These are phyloP conservation scores for Mystacornis crossleyi DNA, from an alignment of 2,113 vertebrate species.

Conservation along the genomic window DNA sequence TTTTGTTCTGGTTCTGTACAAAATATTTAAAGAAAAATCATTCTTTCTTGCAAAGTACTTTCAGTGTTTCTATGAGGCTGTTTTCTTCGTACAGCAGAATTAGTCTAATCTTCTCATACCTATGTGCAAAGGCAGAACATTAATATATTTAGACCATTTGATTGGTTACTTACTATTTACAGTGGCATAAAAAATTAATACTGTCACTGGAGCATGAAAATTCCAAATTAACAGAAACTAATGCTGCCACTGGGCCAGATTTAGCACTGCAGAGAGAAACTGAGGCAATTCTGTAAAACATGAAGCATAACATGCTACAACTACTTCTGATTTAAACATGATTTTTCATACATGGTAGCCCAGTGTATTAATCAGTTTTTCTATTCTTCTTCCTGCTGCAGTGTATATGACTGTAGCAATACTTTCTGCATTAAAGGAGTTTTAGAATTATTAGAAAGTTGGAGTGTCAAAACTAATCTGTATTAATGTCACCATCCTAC, in stretches of 20 bases:
- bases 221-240: slow-evolving; percentile 76
- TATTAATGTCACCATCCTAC: background rate
- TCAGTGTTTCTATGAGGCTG: slow-evolving; percentile 1
- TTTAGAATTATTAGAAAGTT: background rate
- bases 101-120: slow-evolving; percentile 72
- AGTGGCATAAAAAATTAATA: slow-evolving; percentile 74
- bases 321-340: slow-evolving; percentile 30
- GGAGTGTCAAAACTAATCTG: background rate
- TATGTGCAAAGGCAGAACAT: slow-evolving; percentile 63
- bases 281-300: slow-evolving; percentile 52
- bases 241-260: slow-evolving; percentile 31
- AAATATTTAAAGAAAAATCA: slow-evolving; percentile 19
- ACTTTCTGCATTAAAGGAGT: background rate
- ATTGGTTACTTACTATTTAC: slow-evolving; percentile 76
- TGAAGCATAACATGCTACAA: background rate
- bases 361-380: slow-evolving; percentile 33
- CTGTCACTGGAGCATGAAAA: slow-evolving; percentile 66
- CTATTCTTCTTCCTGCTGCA: slow-evolving; percentile 28
- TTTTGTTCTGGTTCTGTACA: background rate
- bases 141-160: slow-evolving; percentile 73
- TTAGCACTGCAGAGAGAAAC: slow-evolving; percentile 60
- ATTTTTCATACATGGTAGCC: slow-evolving; percentile 37
- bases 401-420: background rate
- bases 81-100: slow-evolving; percentile 55
- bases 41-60: slow-evolving; percentile 19